Base-by-base conservation (phyloP, 1,140 invertebrate species). In the Phthorimaea operculella region DNA sequence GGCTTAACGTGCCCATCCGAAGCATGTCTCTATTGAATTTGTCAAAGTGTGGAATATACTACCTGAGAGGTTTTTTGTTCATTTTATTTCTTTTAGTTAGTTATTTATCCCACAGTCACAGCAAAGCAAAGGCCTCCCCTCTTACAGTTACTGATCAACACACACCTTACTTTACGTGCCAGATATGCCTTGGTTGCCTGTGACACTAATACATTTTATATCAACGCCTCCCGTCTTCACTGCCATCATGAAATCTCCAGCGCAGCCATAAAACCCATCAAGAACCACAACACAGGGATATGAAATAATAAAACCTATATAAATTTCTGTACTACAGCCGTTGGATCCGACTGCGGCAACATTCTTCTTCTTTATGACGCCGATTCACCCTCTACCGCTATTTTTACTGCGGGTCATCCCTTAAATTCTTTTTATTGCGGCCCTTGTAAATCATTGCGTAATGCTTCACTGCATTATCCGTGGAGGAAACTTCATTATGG, bases 361-460 rank as follows among this genome's bases (percentile, higher is more conserved):
- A 80, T 83, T 70, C 68, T 62, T 80, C 74, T 78, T 81, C 73
- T 83, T 81, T 83, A 80, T 73, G 77, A 72, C 67, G 65, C 60
- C 52, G 51, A 50, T 52, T 58, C 53, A 8, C 58, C 39, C 47
- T 33, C 49, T 21, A 1, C 21, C 17, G 66, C 64, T 61, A 76
- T 76, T 76, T 76, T 80, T 75, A 71, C 68, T 61, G 55, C 57
- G 76, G 81, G 76, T 79, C 81, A 84, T 84, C 78, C 78, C 81
- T 81, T 81, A 81, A 80, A 84, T 83, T 84, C 79, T 79, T 84
- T 84, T 84, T 84, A 84, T 84, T 84, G 79, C 79, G 59, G 61
- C 68, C 73, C 74, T 76, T 77, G 79, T 84, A 84, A 83, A 84
- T 84, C 81, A 84, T 83, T 73, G 74, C 72, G 75, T 79, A 74